phyloP scores from a whole-genome alignment of 2,113 vertebrate genomes.

The Edolisoma coerulescens region DNA sequence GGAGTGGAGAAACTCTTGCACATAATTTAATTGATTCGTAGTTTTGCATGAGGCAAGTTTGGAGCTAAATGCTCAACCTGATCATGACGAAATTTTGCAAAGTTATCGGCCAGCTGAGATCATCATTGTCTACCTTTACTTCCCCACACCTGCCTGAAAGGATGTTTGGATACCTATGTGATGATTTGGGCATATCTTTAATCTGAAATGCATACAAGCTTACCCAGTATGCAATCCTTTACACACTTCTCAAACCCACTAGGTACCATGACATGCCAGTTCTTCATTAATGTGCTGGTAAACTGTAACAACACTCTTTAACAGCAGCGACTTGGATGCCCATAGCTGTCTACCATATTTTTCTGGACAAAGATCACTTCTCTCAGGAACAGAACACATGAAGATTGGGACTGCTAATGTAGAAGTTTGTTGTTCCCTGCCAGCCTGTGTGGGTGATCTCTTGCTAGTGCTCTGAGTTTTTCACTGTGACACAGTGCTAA shows the following conservation, averaged over 20 bases:
- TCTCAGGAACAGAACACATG: neutral
- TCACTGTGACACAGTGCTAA: neutral
- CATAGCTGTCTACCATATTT: neutral
- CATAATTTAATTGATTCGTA: neutral
- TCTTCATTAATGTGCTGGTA: neutral
- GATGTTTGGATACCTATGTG: neutral
- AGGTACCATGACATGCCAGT: neutral
- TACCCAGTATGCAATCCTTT: neutral
- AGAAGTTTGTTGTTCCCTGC: neutral
- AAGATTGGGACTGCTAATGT: neutral
- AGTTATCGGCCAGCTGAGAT: neutral
- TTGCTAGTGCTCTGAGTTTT: neutral
- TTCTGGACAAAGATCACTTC: neutral
- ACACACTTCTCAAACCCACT: neutral
- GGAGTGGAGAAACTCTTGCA: neutral
- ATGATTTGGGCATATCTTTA: neutral
- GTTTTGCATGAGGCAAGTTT: neutral
- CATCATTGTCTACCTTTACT: accelerated
- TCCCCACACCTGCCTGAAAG: neutral
- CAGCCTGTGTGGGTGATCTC: neutral
- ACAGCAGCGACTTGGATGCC: neutral
- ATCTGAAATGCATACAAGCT: neutral
- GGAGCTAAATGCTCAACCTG: neutral
- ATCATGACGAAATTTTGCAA: neutral
- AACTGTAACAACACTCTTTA: neutral